phyloP scores from a whole-genome alignment of 2,797 vertebrate species.

The Novumbra hubbsi region DNA sequence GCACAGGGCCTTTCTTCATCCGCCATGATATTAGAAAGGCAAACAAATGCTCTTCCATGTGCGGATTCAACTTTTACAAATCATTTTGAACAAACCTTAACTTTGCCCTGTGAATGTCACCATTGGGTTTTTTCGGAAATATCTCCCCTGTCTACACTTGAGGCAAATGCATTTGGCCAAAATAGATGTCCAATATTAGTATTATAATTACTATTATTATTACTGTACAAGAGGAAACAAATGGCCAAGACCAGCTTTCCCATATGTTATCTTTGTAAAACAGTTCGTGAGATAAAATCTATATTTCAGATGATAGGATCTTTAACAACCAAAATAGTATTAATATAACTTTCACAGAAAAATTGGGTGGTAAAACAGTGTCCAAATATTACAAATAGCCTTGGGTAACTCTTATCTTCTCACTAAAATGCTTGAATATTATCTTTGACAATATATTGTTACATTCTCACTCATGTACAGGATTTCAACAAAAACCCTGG shows the following conservation, averaged over 20 bases:
- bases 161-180: conserved; percentile 4
- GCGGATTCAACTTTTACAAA: neutral
- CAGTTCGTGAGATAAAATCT: no score
- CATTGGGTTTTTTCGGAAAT: conserved; percentile 11
- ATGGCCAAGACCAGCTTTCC: neutral
- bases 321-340: neutral
- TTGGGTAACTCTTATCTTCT: neutral
- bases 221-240: neutral
- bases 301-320: neutral
- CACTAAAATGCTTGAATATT: neutral
- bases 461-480: neutral
- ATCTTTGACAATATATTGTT: neutral
- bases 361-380: neutral
- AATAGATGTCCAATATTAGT: neutral
- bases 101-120: neutral
- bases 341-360: neutral
- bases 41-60: no score
- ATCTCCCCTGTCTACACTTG: conserved; percentile 18
- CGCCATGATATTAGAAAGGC: no score
- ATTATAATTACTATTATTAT: neutral
- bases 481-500: neutral
- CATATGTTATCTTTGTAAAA: neutral
- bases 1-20: no score
- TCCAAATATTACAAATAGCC: neutral
- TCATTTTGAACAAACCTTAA: conserved; percentile 35